Evolutionary conservation across 2,113 vertebrate species (phyloP).

Genomic region (Gopherus flavomarginatus): DNA sequence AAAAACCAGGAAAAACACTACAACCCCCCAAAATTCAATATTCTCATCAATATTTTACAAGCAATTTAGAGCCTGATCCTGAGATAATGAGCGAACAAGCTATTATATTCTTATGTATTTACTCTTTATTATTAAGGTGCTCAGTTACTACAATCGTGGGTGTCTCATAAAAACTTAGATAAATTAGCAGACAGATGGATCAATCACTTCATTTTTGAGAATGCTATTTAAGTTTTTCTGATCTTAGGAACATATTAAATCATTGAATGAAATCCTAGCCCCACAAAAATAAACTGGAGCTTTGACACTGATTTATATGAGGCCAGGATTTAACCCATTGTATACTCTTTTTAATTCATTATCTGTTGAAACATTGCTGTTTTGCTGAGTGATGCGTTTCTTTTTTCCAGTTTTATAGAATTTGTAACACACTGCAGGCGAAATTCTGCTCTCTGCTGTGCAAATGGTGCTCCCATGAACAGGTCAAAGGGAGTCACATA

Average conservation of each 20-base stretch:
- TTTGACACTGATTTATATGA: neutral
- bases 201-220: neutral
- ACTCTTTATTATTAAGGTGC: neutral
- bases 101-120: neutral
- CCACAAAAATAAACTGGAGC: neutral
- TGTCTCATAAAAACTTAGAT: neutral
- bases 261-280: neutral
- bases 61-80: neutral
- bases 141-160: neutral
- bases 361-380: neutral
- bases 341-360: neutral
- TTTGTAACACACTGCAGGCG: neutral
- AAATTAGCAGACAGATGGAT: neutral
- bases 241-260: neutral
- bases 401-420: neutral
- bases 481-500: neutral
- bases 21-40: neutral
- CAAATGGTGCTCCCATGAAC: neutral
- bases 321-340: neutral
- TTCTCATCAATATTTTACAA: neutral
- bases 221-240: neutral
- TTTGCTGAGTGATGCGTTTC: neutral
- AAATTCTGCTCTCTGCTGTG: neutral
- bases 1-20: neutral
- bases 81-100: neutral